Percentiles rank a stretch among this genome's conserved stretches.
phyloP scores from a whole-genome alignment of 2,113 vertebrate species.

The Neoarius graeffei region DNA sequence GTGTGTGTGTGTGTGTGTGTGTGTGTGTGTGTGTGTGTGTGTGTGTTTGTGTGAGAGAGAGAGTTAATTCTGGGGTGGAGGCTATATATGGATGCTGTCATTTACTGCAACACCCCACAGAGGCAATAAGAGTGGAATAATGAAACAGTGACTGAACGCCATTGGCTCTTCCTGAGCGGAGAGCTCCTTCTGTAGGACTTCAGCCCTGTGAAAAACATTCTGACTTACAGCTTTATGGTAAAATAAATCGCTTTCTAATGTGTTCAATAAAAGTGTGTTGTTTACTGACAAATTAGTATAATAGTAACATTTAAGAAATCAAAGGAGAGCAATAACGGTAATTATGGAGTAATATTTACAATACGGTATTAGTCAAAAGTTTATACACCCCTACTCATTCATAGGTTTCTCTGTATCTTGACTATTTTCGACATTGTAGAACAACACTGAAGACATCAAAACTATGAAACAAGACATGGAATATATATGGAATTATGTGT shows the following conservation, averaged over 20 bases:
- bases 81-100: conserved; percentile 10
- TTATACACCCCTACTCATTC: too few species aligned
- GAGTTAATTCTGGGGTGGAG: neutral
- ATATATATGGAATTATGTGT: too few species aligned
- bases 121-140: conserved; percentile 14
- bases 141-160: neutral
- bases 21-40: conserved; percentile 29
- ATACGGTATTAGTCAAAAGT: too few species aligned
- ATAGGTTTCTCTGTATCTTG: too few species aligned
- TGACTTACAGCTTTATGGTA: neutral
- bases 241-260: neutral
- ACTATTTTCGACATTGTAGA: too few species aligned
- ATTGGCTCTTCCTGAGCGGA: neutral
- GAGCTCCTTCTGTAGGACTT: neutral
- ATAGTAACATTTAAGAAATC: neutral
- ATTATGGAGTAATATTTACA: neutral
- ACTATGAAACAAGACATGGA: too few species aligned
- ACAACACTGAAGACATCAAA: too few species aligned
- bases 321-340: neutral
- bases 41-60: neutral
- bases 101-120: conserved; percentile 24
- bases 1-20: neutral
- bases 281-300: neutral
- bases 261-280: neutral
- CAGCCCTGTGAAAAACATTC: neutral